phyloP scores from a whole-genome alignment of 2,888 invertebrate species.

The Mamestra brassicae region DNA sequence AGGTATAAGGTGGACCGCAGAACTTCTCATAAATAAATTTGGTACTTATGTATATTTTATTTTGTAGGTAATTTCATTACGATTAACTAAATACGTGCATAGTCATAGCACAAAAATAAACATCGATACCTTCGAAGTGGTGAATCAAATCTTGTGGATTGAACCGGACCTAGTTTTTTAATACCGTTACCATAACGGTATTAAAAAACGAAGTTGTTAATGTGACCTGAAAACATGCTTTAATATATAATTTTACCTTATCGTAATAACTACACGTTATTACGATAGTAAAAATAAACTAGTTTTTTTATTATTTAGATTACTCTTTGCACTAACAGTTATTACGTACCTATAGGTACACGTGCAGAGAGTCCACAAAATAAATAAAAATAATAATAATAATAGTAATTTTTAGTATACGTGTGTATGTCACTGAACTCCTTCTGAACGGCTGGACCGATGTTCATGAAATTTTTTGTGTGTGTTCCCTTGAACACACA shows the following conservation, averaged over 20 bases:
- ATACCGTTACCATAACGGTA: constrained; percentile 14
- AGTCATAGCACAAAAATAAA: constrained; percentile 22
- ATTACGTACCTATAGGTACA: too few relatives aligned
- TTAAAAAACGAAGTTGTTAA: neutral
- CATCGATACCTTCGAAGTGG: neutral
- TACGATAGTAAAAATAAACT: too few relatives aligned
- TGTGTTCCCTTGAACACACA: too few relatives aligned
- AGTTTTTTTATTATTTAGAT: too few relatives aligned
- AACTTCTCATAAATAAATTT: neutral
- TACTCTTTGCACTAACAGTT: too few relatives aligned
- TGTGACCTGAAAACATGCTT: constrained; percentile 4
- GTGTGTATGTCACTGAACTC: too few relatives aligned
- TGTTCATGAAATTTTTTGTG: too few relatives aligned
- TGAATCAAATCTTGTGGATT: neutral
- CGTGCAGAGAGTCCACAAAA: too few relatives aligned
- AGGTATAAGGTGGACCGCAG: neutral
- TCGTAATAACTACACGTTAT: neutral
- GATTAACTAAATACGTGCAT: neutral
- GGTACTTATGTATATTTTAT: neutral
- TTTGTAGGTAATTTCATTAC: neutral
- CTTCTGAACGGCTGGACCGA: too few relatives aligned
- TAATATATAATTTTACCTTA: neutral
- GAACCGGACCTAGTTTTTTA: neutral
- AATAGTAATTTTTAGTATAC: too few relatives aligned
- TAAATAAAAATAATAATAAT: too few relatives aligned